These are phyloP conservation scores for Heliconius hermathena DNA, from an alignment of 1,140 invertebrate genomes.

Conservation along the genomic window DNA sequence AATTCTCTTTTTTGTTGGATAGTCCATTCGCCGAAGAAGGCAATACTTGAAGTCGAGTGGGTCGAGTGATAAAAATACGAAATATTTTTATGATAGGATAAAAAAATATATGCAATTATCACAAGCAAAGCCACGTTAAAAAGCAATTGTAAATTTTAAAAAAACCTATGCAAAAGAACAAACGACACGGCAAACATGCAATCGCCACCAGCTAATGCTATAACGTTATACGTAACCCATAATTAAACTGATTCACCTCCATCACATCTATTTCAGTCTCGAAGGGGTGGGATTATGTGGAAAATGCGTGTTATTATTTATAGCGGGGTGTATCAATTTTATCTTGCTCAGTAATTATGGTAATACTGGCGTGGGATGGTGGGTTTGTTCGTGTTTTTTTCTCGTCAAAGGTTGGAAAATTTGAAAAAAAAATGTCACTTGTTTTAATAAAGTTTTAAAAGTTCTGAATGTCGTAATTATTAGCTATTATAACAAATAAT, in stretches of 20 bases:
- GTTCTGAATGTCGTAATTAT: too few species aligned
- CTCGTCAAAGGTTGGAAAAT: too few species aligned
- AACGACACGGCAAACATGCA: conserved; percentile 3
- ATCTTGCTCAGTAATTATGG: conserved; percentile 10
- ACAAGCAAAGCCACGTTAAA: not conserved
- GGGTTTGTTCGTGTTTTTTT: not conserved
- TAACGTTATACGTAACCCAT: conserved; percentile 15
- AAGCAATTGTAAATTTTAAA: not conserved
- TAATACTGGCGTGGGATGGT: not conserved
- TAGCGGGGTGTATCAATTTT: conserved; percentile 4
- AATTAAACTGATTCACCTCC: conserved; percentile 14
- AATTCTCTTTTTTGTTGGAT: too few species aligned
- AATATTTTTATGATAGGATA: too few species aligned
- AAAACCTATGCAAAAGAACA: not conserved
- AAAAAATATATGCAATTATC: not conserved
- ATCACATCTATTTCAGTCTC: not conserved
- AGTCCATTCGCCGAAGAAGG: too few species aligned
- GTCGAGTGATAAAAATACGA: too few species aligned
- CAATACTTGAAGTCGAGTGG: too few species aligned
- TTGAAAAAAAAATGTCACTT: too few species aligned
- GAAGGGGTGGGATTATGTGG: conserved; percentile 12
- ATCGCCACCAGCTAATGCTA: not conserved
- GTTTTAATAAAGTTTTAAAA: too few species aligned
- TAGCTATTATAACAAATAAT: too few species aligned
- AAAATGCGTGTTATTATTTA: conserved; percentile 13